phyloP scores from a whole-genome alignment of 2,113 vertebrate species.

The Peucedramus taeniatus region DNA sequence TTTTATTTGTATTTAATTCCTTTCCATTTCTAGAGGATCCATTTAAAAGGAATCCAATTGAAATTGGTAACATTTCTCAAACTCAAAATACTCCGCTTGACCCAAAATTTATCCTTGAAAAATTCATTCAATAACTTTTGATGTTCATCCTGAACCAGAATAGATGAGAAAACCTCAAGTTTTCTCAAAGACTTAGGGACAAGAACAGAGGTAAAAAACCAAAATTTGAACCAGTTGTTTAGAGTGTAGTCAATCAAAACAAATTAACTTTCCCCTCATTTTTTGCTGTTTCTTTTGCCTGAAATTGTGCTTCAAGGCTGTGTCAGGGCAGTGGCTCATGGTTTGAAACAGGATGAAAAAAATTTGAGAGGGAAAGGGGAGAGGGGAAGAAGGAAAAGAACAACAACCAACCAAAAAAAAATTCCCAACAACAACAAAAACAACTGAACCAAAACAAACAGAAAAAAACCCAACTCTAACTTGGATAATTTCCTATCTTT shows the following conservation, averaged over 20 bases:
- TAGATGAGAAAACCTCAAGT: neutral
- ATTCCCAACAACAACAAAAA: neutral
- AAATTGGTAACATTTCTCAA: neutral
- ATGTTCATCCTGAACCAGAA: neutral
- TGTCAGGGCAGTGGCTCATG: neutral
- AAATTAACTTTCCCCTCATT: accelerated
- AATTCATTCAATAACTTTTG: neutral
- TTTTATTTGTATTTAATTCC: neutral
- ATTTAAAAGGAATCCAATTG: neutral
- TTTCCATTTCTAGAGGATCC: neutral
- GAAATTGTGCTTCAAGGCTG: neutral
- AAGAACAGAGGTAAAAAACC: neutral
- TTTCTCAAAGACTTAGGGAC: neutral
- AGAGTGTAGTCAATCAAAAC: neutral
- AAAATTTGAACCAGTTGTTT: neutral
- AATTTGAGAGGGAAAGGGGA: neutral
- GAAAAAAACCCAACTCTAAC: neutral
- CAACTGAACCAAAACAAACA: neutral
- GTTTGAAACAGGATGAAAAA: neutral
- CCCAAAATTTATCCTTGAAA: neutral
- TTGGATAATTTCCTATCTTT: neutral
- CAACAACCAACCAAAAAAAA: neutral
- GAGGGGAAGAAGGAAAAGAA: neutral
- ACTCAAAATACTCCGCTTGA: neutral
- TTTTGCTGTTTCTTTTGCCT: neutral